phyloP scores from a whole-genome alignment of 2,797 vertebrate species.

The Limnodromus scolopaceus region DNA sequence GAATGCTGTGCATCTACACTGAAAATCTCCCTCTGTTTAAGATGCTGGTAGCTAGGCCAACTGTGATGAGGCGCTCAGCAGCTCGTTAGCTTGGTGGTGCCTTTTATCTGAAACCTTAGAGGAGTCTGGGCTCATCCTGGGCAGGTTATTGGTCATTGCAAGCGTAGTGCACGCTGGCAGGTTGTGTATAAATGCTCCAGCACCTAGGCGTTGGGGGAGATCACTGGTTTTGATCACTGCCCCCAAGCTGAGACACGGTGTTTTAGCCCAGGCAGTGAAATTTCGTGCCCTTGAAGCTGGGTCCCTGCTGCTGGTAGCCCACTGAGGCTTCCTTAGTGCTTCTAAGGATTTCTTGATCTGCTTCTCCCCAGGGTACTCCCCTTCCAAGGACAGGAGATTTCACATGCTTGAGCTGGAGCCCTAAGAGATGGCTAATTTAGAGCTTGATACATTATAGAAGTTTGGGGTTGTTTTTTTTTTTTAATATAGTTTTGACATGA shows the following conservation, averaged over 20 bases:
- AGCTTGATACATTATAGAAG: neutral
- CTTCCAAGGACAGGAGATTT: neutral
- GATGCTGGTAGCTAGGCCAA: neutral
- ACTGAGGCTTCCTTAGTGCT: neutral
- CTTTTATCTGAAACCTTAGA: neutral
- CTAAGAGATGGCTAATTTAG: neutral
- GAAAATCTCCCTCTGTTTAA: neutral
- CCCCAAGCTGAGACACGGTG: neutral
- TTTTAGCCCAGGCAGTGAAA: neutral
- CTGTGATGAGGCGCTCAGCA: neutral
- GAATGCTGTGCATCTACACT: neutral
- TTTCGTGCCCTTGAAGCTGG: neutral
- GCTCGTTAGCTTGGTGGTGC: neutral
- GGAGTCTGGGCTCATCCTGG: neutral
- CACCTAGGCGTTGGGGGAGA: neutral
- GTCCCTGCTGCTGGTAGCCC: neutral
- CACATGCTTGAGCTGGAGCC: neutral
- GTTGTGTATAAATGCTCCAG: neutral
- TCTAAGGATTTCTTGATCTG: slow-evolving; percentile 1
- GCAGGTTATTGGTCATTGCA: neutral
- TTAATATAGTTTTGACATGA: neutral
- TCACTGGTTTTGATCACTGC: neutral
- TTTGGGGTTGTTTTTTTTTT: neutral
- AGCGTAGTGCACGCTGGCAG: rapidly evolving
- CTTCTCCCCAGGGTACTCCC: neutral